These are phyloP conservation scores for Heliconius eleuchia DNA, from an alignment of 1,140 invertebrate species.

Conservation along the genomic window DNA sequence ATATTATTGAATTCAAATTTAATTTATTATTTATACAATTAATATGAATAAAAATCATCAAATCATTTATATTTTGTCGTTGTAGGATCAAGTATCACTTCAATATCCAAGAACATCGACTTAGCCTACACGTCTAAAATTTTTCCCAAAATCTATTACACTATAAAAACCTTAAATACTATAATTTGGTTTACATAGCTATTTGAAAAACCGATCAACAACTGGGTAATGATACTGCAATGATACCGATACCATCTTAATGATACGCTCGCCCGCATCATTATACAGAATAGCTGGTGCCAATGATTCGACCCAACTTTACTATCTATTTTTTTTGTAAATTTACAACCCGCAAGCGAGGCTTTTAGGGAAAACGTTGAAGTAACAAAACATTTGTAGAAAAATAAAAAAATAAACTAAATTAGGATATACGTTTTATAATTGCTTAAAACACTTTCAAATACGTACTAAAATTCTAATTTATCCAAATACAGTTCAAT, in stretches of 20 bases:
- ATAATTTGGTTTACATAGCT: conserved; percentile 7
- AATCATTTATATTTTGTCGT: no score
- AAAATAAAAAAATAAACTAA: no score
- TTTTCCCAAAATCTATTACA: neutral
- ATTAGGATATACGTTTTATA: no score
- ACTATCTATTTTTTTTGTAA: conserved; percentile 15
- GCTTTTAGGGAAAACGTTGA: neutral
- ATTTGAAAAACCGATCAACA: conserved; percentile 42
- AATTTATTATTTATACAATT: no score
- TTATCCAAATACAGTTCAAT: no score
- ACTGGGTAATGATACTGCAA: conserved; percentile 54
- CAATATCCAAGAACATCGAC: no score
- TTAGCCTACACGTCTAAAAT: neutral
- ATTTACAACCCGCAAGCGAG: neutral
- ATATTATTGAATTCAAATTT: no score
- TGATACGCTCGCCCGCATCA: conserved; percentile 50
- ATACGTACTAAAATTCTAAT: no score
- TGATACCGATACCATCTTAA: conserved; percentile 67
- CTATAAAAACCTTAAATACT: conserved; percentile 3
- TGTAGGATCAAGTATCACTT: no score
- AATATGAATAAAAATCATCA: no score
- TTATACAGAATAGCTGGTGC: conserved; percentile 30
- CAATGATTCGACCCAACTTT: conserved; percentile 21
- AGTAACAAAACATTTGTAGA: no score
- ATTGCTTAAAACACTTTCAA: no score